Percentiles rank a stretch among this genome's conserved stretches.
phyloP scores from a whole-genome alignment of 2,113 vertebrate species.

The Gasterosteus nipponicus region DNA sequence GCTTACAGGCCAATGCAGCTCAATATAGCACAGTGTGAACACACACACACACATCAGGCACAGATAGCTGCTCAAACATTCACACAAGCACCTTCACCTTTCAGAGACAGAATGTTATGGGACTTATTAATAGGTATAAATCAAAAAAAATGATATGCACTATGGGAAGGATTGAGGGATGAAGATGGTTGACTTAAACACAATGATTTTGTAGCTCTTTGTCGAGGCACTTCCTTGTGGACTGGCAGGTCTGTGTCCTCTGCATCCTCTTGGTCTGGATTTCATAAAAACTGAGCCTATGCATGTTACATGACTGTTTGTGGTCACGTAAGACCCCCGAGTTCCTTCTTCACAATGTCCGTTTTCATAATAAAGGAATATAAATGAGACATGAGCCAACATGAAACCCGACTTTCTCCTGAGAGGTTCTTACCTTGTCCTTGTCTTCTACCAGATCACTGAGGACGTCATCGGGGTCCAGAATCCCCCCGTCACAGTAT shows the following conservation, averaged over 20 bases:
- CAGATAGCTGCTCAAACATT: neutral
- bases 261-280: too few relatives aligned
- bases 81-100: neutral
- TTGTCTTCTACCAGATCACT: slow-evolving; percentile 97
- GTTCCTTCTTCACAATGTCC: neutral
- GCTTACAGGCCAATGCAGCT: slow-evolving; percentile 50
- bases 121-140: slow-evolving; percentile 35
- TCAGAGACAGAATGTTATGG: neutral
- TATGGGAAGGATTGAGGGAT: slow-evolving; percentile 46
- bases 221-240: neutral
- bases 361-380: neutral
- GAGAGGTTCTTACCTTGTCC: slow-evolving; percentile 88
- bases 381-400: neutral
- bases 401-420: neutral
- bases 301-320: neutral
- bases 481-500: slow-evolving; percentile 95
- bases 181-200: slow-evolving; percentile 26
- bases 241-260: neutral
- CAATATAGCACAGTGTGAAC: slow-evolving; percentile 7
- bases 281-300: neutral
- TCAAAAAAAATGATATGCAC: slow-evolving; percentile 58
- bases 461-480: slow-evolving; percentile 96
- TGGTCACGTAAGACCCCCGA: slow-evolving; percentile 3
- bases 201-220: slow-evolving; percentile 10
- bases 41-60: slow-evolving; percentile 8